These are phyloP conservation scores for Drosophila simulans DNA, from an alignment of 1,140 invertebrate species.

Conservation along the genomic window DNA sequence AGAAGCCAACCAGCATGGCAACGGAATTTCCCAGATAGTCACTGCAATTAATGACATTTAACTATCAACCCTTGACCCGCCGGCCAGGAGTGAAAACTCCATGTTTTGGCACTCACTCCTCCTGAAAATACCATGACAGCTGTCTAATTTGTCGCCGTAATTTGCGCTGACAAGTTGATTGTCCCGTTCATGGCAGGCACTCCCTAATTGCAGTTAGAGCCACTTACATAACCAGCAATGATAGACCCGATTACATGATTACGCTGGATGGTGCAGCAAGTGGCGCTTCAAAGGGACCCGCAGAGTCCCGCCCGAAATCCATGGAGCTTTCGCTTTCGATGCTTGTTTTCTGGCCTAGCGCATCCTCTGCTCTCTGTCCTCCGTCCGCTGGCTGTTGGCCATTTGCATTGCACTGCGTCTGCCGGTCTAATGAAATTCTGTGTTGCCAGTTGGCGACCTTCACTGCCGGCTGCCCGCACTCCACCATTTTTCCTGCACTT, in stretches of 20 bases:
- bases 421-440: conserved; percentile 70
- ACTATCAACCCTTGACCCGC: conserved; percentile 8
- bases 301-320: conserved; percentile 13
- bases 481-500: conserved; percentile 42
- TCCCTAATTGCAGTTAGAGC: conserved; percentile 68
- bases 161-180: conserved; percentile 60
- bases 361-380: conserved; percentile 9
- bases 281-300: background rate
- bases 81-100: conserved; percentile 19
- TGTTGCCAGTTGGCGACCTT: conserved; percentile 61
- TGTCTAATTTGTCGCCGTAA: conserved; percentile 53
- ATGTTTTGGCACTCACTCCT: conserved; percentile 27
- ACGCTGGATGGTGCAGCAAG: conserved; percentile 20
- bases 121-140: conserved; percentile 52
- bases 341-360: conserved; percentile 58
- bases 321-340: conserved; percentile 58
- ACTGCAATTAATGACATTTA: conserved; percentile 30
- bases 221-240: conserved; percentile 58
- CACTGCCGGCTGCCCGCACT: conserved; percentile 8
- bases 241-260: conserved; percentile 73
- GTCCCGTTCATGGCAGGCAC: conserved; percentile 11
- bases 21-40: conserved; percentile 6
- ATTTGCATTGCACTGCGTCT: conserved; percentile 64
- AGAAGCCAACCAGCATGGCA: background rate
- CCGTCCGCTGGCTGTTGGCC: conserved; percentile 33